A percentile compares a stretch with the other conserved stretches of the same genome.
These are phyloP conservation scores for Procambarus clarkii DNA, from an alignment of 1,140 invertebrate species.

Conservation along the genomic window DNA sequence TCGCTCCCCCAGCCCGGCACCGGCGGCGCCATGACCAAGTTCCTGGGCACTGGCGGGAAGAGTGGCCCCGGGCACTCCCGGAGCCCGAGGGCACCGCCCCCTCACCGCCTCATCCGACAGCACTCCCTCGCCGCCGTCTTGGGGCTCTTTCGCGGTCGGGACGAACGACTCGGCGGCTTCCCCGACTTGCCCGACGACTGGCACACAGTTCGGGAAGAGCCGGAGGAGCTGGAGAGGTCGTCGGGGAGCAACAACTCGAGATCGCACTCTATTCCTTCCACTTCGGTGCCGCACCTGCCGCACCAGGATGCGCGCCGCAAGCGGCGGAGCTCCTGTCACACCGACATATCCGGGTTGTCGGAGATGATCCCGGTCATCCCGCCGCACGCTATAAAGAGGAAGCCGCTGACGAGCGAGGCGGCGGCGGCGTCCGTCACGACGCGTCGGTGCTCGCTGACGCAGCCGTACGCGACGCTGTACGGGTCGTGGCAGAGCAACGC, in stretches of 20 bases:
- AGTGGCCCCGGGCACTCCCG: constrained; percentile 14
- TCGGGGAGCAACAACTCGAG: constrained; percentile 65
- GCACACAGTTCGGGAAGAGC: constrained; percentile 65
- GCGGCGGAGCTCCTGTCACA: constrained; percentile 63
- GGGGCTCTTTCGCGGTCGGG: constrained; percentile 57
- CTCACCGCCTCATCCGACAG: constrained; percentile 71
- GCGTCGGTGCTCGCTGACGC: constrained; percentile 74
- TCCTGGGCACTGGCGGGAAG: constrained; percentile 1
- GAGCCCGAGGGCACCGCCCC: constrained; percentile 57
- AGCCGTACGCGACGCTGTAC: constrained; percentile 74
- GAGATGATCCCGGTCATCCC: constrained; percentile 32
- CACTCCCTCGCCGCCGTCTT: constrained; percentile 71
- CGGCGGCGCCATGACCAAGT: constrained; percentile 18
- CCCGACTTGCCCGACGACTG: constrained; percentile 42
- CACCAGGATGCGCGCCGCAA: constrained; percentile 55
- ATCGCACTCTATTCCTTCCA: constrained; percentile 69
- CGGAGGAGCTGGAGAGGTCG: constrained; percentile 56
- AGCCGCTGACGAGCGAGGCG: constrained; percentile 45
- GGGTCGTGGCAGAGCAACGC: constrained; percentile 74
- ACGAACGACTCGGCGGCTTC: constrained; percentile 38
- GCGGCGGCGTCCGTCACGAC: constrained; percentile 71
- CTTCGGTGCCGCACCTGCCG: constrained; percentile 59
- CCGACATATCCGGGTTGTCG: constrained; percentile 43
- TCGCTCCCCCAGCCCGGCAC: neutral
- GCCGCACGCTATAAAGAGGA: constrained; percentile 55